Base-by-base conservation (phyloP, 1,140 invertebrate species). In the Drosophila kanapiae region DNA sequence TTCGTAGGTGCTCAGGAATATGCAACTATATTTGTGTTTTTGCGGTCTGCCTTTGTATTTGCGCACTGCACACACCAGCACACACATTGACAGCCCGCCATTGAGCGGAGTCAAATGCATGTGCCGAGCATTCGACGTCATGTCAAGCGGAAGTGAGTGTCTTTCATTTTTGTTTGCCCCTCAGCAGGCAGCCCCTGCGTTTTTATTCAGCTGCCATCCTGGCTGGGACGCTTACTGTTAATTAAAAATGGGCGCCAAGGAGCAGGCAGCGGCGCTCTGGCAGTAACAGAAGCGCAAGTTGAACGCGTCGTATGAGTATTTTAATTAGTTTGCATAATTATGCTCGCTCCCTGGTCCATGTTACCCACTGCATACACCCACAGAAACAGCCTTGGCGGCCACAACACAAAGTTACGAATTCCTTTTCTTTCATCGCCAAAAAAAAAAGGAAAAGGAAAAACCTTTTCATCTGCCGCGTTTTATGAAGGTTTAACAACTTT, bases 281-380 rank as follows among this genome's bases (percentile, higher is more conserved):
- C 67, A 72, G 69, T 48, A 72, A 42, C 67, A 64, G 48, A 40
- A 63, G 68, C 53, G 70, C 61, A 71, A 78, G 72, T 68, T 63
- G 84, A 75, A 88, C 65, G 80, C 78, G 87, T 68, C 85, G 85
- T 90, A 79, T 84, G 86, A 90, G 85, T 90, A 90, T 90, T 90
- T 90, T 90, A 90, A 90, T 90, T 90, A 90, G 85, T 90, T 90
- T 90, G 85, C 85, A 90, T 90, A 90, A 90, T 90, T 90, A 90
- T 90, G 85, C 84, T 76, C 58, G 84, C 65, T 81, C 40, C 62
- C 69, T 58, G 69, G 61, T 18, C 60, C 42, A 27, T 45, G 33
- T 18, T 37, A 33, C 14, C 10, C 29, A 43, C 47, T 31, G 23
- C 29, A 16, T 3, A 16, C 49, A 31, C 18, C 42, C 65, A 43